Conservation (phyloP, 2,797 vertebrate species). For the Acanthopagrus latus region DNA sequence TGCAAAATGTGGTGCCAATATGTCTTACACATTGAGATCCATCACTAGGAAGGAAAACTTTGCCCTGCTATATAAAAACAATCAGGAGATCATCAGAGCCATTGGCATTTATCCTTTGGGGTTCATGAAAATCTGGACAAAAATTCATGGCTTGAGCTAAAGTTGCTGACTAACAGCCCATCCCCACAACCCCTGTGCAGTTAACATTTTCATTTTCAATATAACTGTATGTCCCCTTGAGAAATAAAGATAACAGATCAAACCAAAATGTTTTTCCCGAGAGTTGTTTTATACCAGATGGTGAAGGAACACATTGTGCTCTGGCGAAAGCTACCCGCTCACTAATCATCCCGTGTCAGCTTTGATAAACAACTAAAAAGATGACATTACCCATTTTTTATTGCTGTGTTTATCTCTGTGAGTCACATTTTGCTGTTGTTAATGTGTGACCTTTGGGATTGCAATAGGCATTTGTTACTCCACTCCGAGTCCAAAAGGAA, state of each 20-base stretch:
- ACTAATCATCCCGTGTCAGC: slow-evolving; percentile 41
- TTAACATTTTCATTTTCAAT: too few species aligned
- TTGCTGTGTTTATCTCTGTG: slow-evolving; percentile 36
- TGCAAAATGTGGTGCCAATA: not conserved
- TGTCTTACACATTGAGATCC: not conserved
- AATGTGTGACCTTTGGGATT: slow-evolving; percentile 9
- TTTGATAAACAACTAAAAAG: slow-evolving; percentile 52
- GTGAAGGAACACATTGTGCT: slow-evolving; percentile 42
- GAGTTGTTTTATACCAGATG: slow-evolving; percentile 38
- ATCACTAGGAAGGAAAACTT: not conserved
- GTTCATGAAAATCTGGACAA: too few species aligned
- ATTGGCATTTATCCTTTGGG: too few species aligned
- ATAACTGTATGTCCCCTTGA: not conserved
- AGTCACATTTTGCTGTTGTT: slow-evolving; percentile 32
- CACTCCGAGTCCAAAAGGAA: slow-evolving; percentile 9
- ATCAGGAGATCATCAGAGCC: too few species aligned
- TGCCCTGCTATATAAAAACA: not conserved
- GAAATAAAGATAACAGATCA: slow-evolving; percentile 1
- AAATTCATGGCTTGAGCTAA: too few species aligned
- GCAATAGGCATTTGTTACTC: not conserved
- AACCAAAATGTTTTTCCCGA: slow-evolving; percentile 24
- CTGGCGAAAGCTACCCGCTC: slow-evolving; percentile 31
- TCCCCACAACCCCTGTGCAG: too few species aligned
- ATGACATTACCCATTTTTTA: slow-evolving; percentile 29
- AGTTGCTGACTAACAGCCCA: too few species aligned